These are phyloP conservation scores for Arctia plantaginis DNA, from an alignment of 2,888 invertebrate genomes.

Conservation along the genomic window DNA sequence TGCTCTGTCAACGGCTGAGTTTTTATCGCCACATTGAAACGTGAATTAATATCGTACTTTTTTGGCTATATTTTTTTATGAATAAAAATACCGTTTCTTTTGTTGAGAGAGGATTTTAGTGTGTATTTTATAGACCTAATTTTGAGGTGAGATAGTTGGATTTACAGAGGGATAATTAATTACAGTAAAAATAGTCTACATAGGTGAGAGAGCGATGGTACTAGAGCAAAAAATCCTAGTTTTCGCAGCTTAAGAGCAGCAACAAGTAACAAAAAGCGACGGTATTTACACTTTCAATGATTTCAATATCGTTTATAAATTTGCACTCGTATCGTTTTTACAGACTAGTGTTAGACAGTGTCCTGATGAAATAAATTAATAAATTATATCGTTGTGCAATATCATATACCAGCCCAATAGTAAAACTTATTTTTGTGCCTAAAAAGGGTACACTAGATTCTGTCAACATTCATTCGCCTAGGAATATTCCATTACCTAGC, in stretches of 20 bases:
- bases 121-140: constrained; percentile 13
- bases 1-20: constrained; percentile 25
- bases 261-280: background rate
- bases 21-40: constrained; percentile 34
- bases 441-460: constrained; percentile 32
- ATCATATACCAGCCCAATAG: background rate
- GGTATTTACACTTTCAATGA: too few species aligned
- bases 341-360: too few species aligned
- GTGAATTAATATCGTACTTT: constrained; percentile 33
- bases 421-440: constrained; percentile 12
- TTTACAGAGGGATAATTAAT: background rate
- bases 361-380: too few species aligned
- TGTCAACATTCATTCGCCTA: constrained; percentile 54
- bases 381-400: too few species aligned
- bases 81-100: constrained; percentile 17
- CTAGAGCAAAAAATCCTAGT: too few species aligned
- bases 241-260: background rate
- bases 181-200: background rate
- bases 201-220: background rate
- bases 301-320: too few species aligned
- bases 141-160: background rate
- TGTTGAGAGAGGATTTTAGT: constrained; percentile 10
- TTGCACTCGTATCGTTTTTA: too few species aligned
- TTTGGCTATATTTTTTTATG: constrained; percentile 22
- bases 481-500: constrained; percentile 61